A percentile compares a stretch with the other conserved stretches of the same genome.
phyloP scores from a whole-genome alignment of 2,113 vertebrate species.

The Melierax canorus region DNA sequence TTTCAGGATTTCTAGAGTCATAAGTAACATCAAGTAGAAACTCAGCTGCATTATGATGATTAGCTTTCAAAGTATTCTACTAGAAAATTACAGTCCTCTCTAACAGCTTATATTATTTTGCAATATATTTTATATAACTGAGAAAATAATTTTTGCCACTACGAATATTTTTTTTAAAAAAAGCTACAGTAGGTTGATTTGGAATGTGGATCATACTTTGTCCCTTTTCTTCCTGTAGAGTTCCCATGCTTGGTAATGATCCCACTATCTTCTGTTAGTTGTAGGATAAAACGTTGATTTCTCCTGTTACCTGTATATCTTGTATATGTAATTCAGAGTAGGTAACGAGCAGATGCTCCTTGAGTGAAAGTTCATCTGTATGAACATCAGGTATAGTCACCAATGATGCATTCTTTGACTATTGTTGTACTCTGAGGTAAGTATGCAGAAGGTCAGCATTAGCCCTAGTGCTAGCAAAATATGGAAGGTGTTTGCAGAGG shows the following conservation, averaged over 20 bases:
- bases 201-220: neutral
- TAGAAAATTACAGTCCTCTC: neutral
- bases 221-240: neutral
- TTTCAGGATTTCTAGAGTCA: neutral
- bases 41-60: neutral
- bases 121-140: neutral
- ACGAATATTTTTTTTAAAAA: neutral
- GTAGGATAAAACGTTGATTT: neutral
- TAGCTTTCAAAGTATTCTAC: neutral
- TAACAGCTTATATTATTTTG: neutral
- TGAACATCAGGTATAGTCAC: neutral
- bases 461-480: neutral
- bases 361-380: neutral
- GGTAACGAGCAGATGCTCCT: neutral
- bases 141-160: neutral
- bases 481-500: neutral
- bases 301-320: neutral
- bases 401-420: neutral
- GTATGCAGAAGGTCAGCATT: neutral
- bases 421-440: accelerated
- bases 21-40: neutral
- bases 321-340: neutral
- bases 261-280: neutral
- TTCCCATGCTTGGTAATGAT: neutral
- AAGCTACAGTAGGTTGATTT: neutral